Conservation (phyloP, 2,888 invertebrate species). For the Sabellastarte sp. region DNA sequence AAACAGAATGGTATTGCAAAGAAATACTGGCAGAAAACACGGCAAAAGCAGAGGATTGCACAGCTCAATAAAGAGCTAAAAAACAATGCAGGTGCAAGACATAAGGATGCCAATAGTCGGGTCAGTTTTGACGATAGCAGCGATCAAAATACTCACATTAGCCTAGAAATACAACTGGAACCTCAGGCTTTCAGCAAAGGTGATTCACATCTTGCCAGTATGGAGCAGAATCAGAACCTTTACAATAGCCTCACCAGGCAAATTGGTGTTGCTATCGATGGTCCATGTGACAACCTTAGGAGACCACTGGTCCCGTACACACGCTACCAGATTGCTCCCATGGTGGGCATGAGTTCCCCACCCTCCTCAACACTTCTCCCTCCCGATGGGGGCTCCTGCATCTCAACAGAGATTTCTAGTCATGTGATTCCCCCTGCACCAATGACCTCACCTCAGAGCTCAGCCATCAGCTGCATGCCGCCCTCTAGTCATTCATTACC, state of each 20-base stretch:
- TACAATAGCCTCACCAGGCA: too few relatives aligned
- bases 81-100: too few relatives aligned
- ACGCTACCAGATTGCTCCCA: conserved; percentile 1
- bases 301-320: not conserved
- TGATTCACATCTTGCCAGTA: not conserved
- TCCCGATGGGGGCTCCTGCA: not conserved
- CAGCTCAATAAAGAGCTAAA: conserved; percentile 40
- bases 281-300: not conserved
- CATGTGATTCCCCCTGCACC: not conserved
- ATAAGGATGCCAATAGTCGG: too few relatives aligned
- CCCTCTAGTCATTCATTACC: not conserved
- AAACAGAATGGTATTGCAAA: conserved; percentile 90
- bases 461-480: not conserved
- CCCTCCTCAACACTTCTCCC: not conserved
- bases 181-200: not conserved
- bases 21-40: conserved; percentile 80
- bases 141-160: conserved; percentile 41
- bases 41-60: conserved; percentile 46
- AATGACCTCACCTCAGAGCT: not conserved
- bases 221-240: not conserved
- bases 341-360: not conserved
- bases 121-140: conserved; percentile 8
- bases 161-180: conserved; percentile 43
- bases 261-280: not conserved
- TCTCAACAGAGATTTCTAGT: not conserved